Percentiles rank a stretch among this genome's conserved stretches.
Conservation (phyloP, 1,140 invertebrate species). For the Lineus longissimus region DNA sequence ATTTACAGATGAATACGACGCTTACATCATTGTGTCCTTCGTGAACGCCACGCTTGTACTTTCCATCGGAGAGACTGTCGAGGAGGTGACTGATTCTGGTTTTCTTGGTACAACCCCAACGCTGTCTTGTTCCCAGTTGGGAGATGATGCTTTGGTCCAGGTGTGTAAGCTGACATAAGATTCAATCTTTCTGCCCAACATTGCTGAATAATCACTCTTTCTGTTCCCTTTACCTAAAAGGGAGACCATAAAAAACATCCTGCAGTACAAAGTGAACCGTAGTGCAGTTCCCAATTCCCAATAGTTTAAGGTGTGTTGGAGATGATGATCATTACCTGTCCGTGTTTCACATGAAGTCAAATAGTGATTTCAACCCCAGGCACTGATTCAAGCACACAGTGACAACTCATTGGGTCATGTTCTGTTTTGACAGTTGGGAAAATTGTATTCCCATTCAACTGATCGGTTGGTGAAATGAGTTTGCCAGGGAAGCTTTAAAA, state of each 20-base stretch:
- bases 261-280: too few species aligned
- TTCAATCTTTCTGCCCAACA: too few species aligned
- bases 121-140: constrained; percentile 91
- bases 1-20: constrained; percentile 75
- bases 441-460: too few species aligned
- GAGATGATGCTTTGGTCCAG: constrained; percentile 96
- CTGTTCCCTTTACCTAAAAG: too few species aligned
- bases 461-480: too few species aligned
- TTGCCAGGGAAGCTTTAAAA: too few species aligned
- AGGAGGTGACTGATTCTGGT: constrained; percentile 99
- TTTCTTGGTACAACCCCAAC: constrained; percentile 98
- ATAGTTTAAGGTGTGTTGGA: background rate
- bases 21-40: constrained; percentile 99
- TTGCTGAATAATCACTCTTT: too few species aligned
- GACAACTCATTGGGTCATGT: background rate
- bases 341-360: constrained; percentile 1
- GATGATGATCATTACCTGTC: background rate
- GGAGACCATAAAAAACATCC: too few species aligned
- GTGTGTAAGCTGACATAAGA: constrained; percentile 54
- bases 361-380: background rate
- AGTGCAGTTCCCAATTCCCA: too few species aligned
- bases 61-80: constrained; percentile 99
- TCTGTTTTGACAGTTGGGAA: too few species aligned
- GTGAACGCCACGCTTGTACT: constrained; percentile 98
- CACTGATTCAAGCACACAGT: background rate